Evolutionary conservation across 2,113 vertebrate genomes (phyloP).

Genomic region (Oryzias curvinotus): DNA sequence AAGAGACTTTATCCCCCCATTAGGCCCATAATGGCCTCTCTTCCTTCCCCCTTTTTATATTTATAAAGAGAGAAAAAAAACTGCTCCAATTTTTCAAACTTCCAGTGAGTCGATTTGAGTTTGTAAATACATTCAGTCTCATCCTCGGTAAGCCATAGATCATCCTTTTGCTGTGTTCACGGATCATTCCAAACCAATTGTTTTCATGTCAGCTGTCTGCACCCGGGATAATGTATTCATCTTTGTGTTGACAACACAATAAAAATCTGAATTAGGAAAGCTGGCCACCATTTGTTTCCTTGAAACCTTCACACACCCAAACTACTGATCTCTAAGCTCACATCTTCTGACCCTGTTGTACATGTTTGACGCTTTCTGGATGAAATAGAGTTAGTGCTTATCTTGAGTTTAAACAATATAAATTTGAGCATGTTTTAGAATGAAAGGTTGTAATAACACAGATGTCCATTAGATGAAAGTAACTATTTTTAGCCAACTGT

Average conservation of each 20-base stretch:
- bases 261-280: slow-evolving; percentile 68
- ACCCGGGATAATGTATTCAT: slow-evolving; percentile 60
- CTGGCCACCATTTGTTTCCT: neutral
- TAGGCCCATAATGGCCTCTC: slow-evolving; percentile 62
- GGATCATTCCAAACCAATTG: slow-evolving; percentile 72
- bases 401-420: too few species aligned
- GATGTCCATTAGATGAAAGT: too few species aligned
- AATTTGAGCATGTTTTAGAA: too few species aligned
- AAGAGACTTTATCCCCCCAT: slow-evolving; percentile 75
- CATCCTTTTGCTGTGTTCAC: slow-evolving; percentile 46
- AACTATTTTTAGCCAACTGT: too few species aligned
- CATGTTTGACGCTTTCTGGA: too few species aligned
- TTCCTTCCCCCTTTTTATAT: slow-evolving; percentile 71
- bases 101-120: slow-evolving; percentile 64
- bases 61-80: slow-evolving; percentile 69
- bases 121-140: slow-evolving; percentile 69
- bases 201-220: slow-evolving; percentile 56
- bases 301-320: too few species aligned
- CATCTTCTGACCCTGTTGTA: too few species aligned
- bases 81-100: slow-evolving; percentile 68
- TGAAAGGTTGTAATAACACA: too few species aligned
- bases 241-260: slow-evolving; percentile 77
- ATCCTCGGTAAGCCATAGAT: slow-evolving; percentile 78
- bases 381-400: too few species aligned
- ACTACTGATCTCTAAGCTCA: too few species aligned